Evolutionary conservation across 1,140 invertebrate species (phyloP).

Genomic region (Bombus terrestris): DNA sequence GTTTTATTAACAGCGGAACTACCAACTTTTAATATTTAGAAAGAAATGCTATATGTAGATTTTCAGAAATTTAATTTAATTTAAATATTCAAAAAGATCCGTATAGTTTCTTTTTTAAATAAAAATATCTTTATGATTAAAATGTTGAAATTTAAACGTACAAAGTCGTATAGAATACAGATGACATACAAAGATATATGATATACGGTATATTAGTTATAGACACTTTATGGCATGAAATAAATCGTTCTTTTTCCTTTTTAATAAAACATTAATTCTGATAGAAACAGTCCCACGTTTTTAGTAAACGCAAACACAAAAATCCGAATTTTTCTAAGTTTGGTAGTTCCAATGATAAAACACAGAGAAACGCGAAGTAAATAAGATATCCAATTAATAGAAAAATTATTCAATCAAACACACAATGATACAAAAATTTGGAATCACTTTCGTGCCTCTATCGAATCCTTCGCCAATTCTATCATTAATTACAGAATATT

Average conservation of each 20-base stretch:
- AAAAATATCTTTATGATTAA: neutral
- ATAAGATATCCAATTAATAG: neutral
- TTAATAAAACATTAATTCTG: neutral
- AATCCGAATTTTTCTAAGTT: neutral
- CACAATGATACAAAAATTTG: neutral
- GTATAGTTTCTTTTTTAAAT: fast-evolving
- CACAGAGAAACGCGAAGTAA: neutral
- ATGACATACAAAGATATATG: neutral
- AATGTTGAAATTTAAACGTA: neutral
- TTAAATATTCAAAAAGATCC: neutral
- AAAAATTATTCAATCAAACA: neutral
- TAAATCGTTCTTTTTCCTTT: neutral
- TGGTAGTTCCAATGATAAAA: neutral
- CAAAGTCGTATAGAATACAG: too few species aligned
- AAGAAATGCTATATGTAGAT: neutral
- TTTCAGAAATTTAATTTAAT: neutral
- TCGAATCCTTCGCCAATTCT: neutral
- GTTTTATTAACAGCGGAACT: neutral
- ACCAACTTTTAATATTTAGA: neutral
- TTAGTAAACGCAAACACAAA: neutral
- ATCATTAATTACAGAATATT: neutral
- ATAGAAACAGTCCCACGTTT: neutral
- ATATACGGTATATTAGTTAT: neutral
- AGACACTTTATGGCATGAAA: neutral
- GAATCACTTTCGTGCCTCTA: too few species aligned